These are phyloP conservation scores for Pollimyrus isidori DNA, from an alignment of 2,113 vertebrate genomes.

Conservation along the genomic window DNA sequence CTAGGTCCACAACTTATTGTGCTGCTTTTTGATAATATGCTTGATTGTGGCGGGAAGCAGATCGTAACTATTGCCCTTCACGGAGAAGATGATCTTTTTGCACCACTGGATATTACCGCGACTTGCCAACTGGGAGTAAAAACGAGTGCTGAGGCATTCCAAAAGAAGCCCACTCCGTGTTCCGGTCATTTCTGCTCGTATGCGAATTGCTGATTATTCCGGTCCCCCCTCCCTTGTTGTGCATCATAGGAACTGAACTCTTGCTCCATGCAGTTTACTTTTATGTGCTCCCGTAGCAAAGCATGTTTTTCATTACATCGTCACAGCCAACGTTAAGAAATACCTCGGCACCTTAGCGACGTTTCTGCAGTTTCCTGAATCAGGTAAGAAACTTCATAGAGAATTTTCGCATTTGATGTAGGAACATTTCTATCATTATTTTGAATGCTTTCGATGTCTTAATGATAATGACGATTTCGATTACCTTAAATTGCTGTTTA, in stretches of 20 bases:
- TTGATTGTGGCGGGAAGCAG: neutral
- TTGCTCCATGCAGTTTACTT: conserved; percentile 16
- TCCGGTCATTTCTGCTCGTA: neutral
- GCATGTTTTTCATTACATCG: neutral
- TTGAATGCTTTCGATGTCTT: neutral
- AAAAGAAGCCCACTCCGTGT: neutral
- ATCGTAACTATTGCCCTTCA: neutral
- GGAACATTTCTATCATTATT: neutral
- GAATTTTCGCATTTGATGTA: neutral
- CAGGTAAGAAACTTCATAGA: conserved; percentile 22
- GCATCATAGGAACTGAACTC: conserved; percentile 1
- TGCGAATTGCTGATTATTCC: neutral
- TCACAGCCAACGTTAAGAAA: neutral
- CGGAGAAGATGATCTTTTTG: neutral
- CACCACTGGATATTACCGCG: neutral
- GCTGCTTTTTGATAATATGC: neutral
- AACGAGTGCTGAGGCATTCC: neutral
- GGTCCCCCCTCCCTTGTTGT: neutral
- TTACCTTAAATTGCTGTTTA: neutral
- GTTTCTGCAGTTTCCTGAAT: conserved; percentile 13
- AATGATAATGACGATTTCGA: neutral
- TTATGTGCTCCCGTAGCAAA: neutral
- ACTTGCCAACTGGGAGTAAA: neutral
- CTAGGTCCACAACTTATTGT: conserved; percentile 8
- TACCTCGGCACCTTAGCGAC: neutral